Conservation (phyloP, 2,797 vertebrate species). For the Erethizon dorsatum region DNA sequence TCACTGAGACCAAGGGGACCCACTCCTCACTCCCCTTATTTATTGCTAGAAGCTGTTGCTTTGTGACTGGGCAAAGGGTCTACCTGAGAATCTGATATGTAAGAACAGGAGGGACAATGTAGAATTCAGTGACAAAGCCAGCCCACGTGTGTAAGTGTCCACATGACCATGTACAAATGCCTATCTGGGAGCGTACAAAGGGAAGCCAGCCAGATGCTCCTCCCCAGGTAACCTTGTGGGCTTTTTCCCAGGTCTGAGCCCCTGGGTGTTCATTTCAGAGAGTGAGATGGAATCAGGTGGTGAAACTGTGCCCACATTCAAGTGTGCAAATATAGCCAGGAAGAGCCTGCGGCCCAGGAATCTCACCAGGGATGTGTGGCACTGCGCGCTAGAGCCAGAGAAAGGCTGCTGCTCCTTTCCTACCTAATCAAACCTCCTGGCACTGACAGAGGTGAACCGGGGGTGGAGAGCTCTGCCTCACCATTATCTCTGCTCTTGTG, state of each 20-base stretch:
- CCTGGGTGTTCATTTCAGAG: conserved; percentile 5
- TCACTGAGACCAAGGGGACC: not conserved
- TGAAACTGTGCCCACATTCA: not conserved
- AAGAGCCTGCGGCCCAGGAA: not conserved
- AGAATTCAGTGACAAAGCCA: not conserved
- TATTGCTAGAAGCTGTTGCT: conserved; percentile 16
- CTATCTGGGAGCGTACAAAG: not conserved
- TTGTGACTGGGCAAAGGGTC: not conserved
- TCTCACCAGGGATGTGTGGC: not conserved
- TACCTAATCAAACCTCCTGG: conserved; percentile 86
- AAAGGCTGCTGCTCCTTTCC: conserved; percentile 68
- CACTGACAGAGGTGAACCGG: conserved; percentile 82
- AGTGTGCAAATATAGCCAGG: not conserved
- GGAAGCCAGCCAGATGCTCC: not conserved
- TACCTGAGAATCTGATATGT: not conserved
- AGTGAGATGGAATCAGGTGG: conserved; percentile 22
- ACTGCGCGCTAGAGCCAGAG: not conserved
- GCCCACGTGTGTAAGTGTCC: not conserved
- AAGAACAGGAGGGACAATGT: not conserved
- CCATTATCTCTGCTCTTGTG: conserved; percentile 91
- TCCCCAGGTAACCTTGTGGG: not conserved
- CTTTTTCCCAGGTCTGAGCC: not conserved
- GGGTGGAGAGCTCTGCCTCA: conserved; percentile 81
- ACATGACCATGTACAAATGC: not conserved
- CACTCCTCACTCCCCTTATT: not conserved